A percentile compares a stretch with the other conserved stretches of the same genome.
Evolutionary conservation across 2,888 invertebrate species (phyloP).

Genomic region (Archips crataeganus): DNA sequence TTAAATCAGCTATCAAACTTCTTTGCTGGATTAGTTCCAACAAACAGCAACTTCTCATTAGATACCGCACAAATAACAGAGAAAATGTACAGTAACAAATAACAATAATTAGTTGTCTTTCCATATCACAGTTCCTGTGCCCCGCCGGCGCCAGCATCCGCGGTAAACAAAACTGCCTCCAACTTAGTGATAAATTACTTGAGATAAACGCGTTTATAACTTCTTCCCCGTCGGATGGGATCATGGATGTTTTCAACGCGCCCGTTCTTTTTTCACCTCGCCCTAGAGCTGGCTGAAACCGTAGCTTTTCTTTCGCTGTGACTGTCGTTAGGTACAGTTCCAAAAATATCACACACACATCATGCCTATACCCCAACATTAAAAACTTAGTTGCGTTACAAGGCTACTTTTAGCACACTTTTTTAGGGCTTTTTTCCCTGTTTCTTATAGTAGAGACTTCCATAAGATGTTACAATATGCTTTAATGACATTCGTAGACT

Average conservation of each 20-base stretch:
- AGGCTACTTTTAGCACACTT: no score
- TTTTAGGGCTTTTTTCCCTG: no score
- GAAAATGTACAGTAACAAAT: slow-evolving; percentile 32
- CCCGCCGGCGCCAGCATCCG: slow-evolving; percentile 28
- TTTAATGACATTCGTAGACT: no score
- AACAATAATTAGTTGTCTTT: slow-evolving; percentile 40
- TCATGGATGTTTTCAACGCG: slow-evolving; percentile 19
- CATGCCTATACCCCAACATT: no score
- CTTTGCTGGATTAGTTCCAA: slow-evolving; percentile 21
- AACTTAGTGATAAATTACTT: slow-evolving; percentile 42
- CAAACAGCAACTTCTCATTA: slow-evolving; percentile 14
- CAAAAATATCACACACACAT: no score
- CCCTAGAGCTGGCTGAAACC: no score
- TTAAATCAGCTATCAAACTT: not conserved
- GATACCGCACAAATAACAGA: slow-evolving; percentile 14
- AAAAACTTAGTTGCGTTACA: no score
- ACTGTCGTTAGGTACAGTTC: no score
- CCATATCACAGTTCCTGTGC: slow-evolving; percentile 33
- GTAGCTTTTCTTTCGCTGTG: no score
- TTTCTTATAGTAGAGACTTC: no score
- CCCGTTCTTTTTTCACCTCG: slow-evolving; percentile 3
- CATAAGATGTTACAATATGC: no score
- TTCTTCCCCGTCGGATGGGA: slow-evolving; percentile 37
- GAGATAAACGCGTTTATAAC: slow-evolving; percentile 42
- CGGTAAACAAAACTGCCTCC: slow-evolving; percentile 41